Evolutionary conservation across 2,113 vertebrate species (phyloP).

Genomic region (Campylorhamphus procurvoides): DNA sequence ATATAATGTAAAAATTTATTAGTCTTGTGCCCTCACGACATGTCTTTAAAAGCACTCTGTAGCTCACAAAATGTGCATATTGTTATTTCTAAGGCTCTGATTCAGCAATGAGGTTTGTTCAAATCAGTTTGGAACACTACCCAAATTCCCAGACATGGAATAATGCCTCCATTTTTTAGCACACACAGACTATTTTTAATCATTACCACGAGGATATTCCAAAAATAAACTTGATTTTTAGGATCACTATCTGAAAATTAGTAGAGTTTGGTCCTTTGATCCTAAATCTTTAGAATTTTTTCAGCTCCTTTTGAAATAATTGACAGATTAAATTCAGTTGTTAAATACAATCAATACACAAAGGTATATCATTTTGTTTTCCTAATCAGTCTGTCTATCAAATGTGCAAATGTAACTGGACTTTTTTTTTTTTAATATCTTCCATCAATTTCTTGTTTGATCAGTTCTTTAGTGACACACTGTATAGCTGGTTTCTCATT

Average conservation of each 20-base stretch:
- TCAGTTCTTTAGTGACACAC: background rate
- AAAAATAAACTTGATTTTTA: background rate
- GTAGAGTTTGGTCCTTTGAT: background rate
- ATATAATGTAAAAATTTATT: background rate
- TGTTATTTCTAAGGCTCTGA: background rate
- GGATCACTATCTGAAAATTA: background rate
- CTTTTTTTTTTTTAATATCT: background rate
- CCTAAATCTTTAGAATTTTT: background rate
- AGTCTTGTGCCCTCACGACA: background rate
- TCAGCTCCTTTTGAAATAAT: background rate
- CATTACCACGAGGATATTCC: background rate
- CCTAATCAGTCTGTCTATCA: background rate
- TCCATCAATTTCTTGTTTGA: background rate
- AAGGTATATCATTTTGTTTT: background rate
- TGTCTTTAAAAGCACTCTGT: background rate
- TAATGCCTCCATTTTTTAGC: background rate
- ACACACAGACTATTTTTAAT: background rate
- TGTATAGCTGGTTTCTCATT: background rate
- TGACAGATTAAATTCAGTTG: background rate
- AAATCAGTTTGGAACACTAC: background rate
- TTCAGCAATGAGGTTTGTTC: background rate
- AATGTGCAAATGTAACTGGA: background rate
- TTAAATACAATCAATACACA: background rate
- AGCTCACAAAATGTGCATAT: background rate
- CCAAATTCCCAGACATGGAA: background rate